These are phyloP conservation scores for Dolichotis patagonum DNA, from an alignment of 2,113 vertebrate species.

Conservation along the genomic window DNA sequence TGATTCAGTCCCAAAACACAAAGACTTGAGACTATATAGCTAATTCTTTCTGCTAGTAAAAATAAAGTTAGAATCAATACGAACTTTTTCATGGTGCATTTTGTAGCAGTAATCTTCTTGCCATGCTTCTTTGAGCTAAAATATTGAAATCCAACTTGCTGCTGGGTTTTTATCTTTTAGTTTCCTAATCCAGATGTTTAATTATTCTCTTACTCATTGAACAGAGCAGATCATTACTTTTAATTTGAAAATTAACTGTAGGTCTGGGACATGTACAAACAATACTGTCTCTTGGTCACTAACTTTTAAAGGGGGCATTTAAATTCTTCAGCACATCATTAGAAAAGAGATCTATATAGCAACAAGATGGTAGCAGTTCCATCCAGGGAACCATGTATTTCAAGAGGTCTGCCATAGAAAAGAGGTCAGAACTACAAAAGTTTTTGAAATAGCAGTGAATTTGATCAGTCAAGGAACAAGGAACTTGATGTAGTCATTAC, in stretches of 20 bases:
- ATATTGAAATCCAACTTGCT: constrained; percentile 42
- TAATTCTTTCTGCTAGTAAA: constrained; percentile 42
- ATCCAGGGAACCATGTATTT: not conserved
- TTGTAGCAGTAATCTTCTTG: constrained; percentile 1
- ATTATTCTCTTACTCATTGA: constrained; percentile 71
- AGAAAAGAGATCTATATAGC: not conserved
- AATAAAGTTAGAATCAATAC: not conserved
- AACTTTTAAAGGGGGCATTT: constrained; percentile 46
- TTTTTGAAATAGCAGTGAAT: constrained; percentile 6
- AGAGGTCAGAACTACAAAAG: not conserved
- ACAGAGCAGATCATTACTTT: constrained; percentile 69
- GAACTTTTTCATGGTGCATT: constrained; percentile 21
- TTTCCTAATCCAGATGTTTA: constrained; percentile 73
- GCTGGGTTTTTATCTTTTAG: constrained; percentile 28
- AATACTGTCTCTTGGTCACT: constrained; percentile 53
- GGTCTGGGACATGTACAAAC: constrained; percentile 46
- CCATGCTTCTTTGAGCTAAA: constrained; percentile 50
- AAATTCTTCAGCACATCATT: constrained; percentile 31
- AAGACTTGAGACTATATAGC: not conserved
- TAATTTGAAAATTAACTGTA: constrained; percentile 68
- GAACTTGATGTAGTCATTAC: constrained; percentile 37
- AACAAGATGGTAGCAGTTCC: not conserved
- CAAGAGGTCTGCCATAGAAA: not conserved
- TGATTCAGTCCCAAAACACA: not conserved
- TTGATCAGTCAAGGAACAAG: not conserved